These are phyloP conservation scores for Drosophila tanythrix DNA, from an alignment of 2,888 invertebrate species.

Conservation along the genomic window DNA sequence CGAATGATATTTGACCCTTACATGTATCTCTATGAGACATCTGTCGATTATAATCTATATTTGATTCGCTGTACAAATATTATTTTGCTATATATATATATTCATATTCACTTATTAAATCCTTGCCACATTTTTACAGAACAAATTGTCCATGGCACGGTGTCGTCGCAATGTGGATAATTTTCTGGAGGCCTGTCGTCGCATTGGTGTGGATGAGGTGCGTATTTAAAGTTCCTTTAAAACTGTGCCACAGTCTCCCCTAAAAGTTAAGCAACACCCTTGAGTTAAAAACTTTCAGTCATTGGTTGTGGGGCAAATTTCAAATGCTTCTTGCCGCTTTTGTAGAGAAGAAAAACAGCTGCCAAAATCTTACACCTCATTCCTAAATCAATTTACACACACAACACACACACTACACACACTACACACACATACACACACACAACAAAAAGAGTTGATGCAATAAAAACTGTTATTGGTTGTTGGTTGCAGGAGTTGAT, in stretches of 20 bases:
- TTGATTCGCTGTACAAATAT: background rate
- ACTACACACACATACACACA: constrained; percentile 29
- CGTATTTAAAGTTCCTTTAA: constrained; percentile 82
- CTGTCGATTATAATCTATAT: background rate
- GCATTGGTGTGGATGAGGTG: constrained; percentile 97
- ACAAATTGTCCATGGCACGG: constrained; percentile 97
- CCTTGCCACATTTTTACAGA: constrained; percentile 87
- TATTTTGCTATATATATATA: background rate
- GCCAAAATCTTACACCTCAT: background rate
- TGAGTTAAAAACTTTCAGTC: constrained; percentile 12
- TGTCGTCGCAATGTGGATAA: constrained; percentile 98
- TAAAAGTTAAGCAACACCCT: constrained; percentile 23
- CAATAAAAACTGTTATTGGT: constrained; percentile 85
- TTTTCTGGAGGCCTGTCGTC: constrained; percentile 96
- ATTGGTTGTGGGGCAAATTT: constrained; percentile 39
- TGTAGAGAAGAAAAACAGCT: constrained; percentile 42
- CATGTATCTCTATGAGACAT: background rate
- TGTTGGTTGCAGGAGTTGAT: constrained; percentile 89
- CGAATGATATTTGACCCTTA: background rate
- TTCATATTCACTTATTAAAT: background rate
- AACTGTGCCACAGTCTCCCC: constrained; percentile 14
- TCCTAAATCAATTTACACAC: constrained; percentile 17
- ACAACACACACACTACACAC: constrained; percentile 11
- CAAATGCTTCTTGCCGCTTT: constrained; percentile 34
- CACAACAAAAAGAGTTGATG: constrained; percentile 56